Base-by-base conservation (phyloP, 2,888 invertebrate species). In the Tetranychus piercei region DNA sequence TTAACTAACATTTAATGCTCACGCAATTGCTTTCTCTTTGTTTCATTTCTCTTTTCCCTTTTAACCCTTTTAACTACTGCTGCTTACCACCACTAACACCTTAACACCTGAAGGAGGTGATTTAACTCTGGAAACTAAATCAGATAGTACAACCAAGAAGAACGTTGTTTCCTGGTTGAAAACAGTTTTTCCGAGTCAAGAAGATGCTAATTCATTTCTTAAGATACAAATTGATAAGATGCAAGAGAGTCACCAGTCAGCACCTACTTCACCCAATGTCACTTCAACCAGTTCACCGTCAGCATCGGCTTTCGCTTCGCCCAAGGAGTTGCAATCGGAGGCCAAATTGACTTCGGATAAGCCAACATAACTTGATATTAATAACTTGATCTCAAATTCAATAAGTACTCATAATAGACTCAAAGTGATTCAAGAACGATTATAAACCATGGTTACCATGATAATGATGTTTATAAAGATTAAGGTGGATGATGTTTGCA, bases 151-250 rank as follows among this genome's bases (percentile, higher is more conserved):
- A 6, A 8, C 69, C 34, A 69, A 69, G 69, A 20, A 23, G 20
- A 69, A 23, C 34, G 69, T 69, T 18, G 69, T 69, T 22, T 69
- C 69, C 20, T 69, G 69, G 69, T 23, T 69, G 9, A 69, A 69
- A 22, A 69, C 69, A 1, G 69, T 69, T 7, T 69, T 69, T 22
- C 69, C 69, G 20, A 69, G 69, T 69, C 69, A 69, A 69, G 69
- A 69, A 69, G 69, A 69, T 69, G 69, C 69, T 23, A 69, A 23
- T n/a, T 23, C 69, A 9, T 69, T 69, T n/a, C 69, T 69, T 9
- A 69, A 69, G 20, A 20, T 23, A 11, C 69, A 69, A 23, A 69
- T 69, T 23, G 69, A 69, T 69, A 69, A 69, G 22, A 20, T 69
- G 34, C 69, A 69, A 69, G 69, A 69, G 15, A 15, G 55, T 55